These are phyloP conservation scores for Phataginus tricuspis DNA, from an alignment of 2,797 vertebrate genomes.

Conservation along the genomic window DNA sequence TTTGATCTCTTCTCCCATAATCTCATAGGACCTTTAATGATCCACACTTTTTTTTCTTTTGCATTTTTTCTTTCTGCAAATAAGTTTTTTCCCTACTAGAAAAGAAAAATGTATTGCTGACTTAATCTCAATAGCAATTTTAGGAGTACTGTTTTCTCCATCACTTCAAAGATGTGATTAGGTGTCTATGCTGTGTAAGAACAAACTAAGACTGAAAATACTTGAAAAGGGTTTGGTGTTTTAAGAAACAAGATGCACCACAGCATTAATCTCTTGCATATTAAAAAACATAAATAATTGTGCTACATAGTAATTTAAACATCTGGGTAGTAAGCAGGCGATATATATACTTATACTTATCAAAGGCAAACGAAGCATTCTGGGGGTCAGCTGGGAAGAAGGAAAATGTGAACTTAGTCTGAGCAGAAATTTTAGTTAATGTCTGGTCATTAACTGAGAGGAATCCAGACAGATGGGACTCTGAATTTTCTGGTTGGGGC, in stretches of 20 bases:
- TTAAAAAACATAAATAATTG: neutral
- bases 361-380: neutral
- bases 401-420: neutral
- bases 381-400: neutral
- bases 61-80: neutral
- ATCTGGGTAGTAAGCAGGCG: neutral
- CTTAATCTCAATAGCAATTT: slow-evolving; percentile 26
- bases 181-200: neutral
- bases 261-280: neutral
- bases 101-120: slow-evolving; percentile 24
- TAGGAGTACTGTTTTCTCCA: neutral
- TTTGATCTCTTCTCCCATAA: neutral
- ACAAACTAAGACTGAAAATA: neutral
- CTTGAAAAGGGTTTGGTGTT: neutral
- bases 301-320: slow-evolving; percentile 36
- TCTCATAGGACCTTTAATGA: neutral
- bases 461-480: neutral
- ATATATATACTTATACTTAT: slow-evolving; percentile 25
- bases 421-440: neutral
- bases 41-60: neutral
- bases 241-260: neutral
- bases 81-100: neutral
- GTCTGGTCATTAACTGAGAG: slow-evolving; percentile 26
- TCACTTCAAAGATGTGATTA: slow-evolving; percentile 33
- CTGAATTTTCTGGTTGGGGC: neutral